phyloP scores from a whole-genome alignment of 2,888 invertebrate genomes.

The Pherbina coryleti region DNA sequence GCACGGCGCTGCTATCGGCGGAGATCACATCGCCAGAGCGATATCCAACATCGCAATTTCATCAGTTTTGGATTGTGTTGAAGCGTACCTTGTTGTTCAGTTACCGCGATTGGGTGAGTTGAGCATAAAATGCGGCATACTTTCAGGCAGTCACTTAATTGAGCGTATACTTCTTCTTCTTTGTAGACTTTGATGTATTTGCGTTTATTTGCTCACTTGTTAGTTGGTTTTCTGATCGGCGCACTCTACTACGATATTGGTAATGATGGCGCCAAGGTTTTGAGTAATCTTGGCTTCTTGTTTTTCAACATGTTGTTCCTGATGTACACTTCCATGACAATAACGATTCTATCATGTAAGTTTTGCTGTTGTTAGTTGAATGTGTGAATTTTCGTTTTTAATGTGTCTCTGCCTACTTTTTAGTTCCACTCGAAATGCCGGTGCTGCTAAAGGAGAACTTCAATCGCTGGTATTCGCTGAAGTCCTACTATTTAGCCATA shows the following conservation, averaged over 20 bases:
- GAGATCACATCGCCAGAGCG: conserved; percentile 76
- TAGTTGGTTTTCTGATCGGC: conserved; percentile 94
- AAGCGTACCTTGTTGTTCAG: conserved; percentile 88
- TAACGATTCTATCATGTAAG: conserved; percentile 97
- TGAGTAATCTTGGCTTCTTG: conserved; percentile 95
- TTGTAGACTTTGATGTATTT: conserved; percentile 93
- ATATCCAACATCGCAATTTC: conserved; percentile 85
- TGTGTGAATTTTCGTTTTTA: background rate
- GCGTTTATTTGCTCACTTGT: conserved; percentile 91
- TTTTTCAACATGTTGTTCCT: conserved; percentile 99
- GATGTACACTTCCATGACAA: conserved; percentile 99
- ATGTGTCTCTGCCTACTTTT: background rate
- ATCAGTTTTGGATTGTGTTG: conserved; percentile 90
- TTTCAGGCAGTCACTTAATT: conserved; percentile 12
- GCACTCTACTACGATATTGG: conserved; percentile 96
- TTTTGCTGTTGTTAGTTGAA: conserved; percentile 11
- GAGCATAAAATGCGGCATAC: conserved; percentile 18
- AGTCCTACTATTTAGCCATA: conserved; percentile 94
- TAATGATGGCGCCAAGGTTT: conserved; percentile 94
- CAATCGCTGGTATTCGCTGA: conserved; percentile 96
- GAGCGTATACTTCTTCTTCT: conserved; percentile 47
- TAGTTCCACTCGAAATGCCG: conserved; percentile 96
- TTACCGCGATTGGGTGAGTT: conserved; percentile 87
- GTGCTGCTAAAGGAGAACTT: conserved; percentile 95
- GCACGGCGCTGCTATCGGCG: conserved; percentile 78